A percentile compares a stretch with the other conserved stretches of the same genome.
These are phyloP conservation scores for Leptopilina clavipes DNA, from an alignment of 1,140 invertebrate genomes.

Conservation along the genomic window DNA sequence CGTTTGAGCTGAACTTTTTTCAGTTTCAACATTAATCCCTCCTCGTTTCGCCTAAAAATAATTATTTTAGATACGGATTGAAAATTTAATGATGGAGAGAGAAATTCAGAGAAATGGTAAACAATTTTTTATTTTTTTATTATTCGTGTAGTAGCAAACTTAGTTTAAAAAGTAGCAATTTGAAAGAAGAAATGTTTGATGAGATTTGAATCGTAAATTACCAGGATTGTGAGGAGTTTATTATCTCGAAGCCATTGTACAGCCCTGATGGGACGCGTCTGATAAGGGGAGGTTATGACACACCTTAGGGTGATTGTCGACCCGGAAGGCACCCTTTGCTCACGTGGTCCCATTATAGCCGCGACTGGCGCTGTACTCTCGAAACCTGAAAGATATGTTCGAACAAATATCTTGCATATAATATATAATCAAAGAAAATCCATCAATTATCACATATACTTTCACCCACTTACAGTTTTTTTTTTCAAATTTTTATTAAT, in stretches of 20 bases:
- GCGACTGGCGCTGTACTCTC: slow-evolving; percentile 72
- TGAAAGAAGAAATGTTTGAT: slow-evolving; percentile 23
- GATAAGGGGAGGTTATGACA: slow-evolving; percentile 72
- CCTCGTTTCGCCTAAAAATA: slow-evolving; percentile 68
- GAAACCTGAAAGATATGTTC: slow-evolving; percentile 67
- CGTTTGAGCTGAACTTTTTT: slow-evolving; percentile 69
- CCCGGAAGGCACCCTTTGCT: slow-evolving; percentile 70
- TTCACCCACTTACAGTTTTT: too few relatives aligned
- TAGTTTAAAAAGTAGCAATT: neutral
- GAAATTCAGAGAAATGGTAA: too few relatives aligned
- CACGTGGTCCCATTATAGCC: slow-evolving; percentile 71
- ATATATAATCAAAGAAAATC: neutral
- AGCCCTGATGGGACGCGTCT: slow-evolving; percentile 69
- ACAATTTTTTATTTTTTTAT: too few relatives aligned
- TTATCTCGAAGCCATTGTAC: slow-evolving; percentile 73
- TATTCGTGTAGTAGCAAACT: too few relatives aligned
- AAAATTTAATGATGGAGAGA: too few relatives aligned
- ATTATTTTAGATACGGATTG: too few relatives aligned
- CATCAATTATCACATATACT: neutral
- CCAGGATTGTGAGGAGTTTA: slow-evolving; percentile 75
- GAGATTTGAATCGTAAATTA: slow-evolving; percentile 49
- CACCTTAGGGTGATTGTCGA: slow-evolving; percentile 74
- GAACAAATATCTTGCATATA: slow-evolving; percentile 53
- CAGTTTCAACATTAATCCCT: slow-evolving; percentile 74
- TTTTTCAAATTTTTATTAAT: too few relatives aligned